Percentiles rank a stretch among this genome's conserved stretches.
Conservation (phyloP, 2,888 invertebrate genomes). For the Parascotia fuliginaria region DNA sequence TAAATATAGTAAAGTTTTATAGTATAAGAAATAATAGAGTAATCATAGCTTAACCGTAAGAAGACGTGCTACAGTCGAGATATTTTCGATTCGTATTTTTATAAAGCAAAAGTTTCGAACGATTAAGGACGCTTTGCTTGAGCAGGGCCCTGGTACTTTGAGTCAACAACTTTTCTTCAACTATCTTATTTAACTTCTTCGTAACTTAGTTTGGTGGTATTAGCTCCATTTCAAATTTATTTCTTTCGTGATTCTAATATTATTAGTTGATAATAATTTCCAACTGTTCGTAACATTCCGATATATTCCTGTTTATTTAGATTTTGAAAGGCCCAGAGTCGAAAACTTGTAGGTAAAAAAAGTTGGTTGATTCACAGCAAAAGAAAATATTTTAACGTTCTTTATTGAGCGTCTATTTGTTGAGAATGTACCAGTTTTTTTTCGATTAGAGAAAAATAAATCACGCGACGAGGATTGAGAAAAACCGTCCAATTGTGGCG, state of each 20-base stretch:
- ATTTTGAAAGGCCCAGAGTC: conserved; percentile 73
- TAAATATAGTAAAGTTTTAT: conserved; percentile 64
- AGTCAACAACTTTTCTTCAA: conserved; percentile 39
- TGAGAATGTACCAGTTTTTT: conserved; percentile 42
- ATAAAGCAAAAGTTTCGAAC: conserved; percentile 84
- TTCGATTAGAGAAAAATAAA: conserved; percentile 44
- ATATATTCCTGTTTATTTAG: conserved; percentile 52
- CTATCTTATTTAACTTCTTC: conserved; percentile 21
- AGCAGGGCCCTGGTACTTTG: conserved; percentile 72
- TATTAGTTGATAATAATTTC: conserved; percentile 14
- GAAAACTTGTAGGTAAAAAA: conserved; percentile 53
- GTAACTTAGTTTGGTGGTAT: conserved; percentile 35
- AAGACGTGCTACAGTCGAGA: conserved; percentile 80
- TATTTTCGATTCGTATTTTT: conserved; percentile 86
- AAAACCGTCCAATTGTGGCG: conserved; percentile 84
- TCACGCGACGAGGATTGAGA: conserved; percentile 79
- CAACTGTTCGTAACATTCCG: conserved; percentile 39
- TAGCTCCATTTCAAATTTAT: conserved; percentile 16
- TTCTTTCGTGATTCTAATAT: conserved; percentile 17
- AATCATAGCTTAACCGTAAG: conserved; percentile 82
- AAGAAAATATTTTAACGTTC: conserved; percentile 35
- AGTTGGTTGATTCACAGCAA: conserved; percentile 55
- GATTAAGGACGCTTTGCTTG: conserved; percentile 82
- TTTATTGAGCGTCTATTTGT: conserved; percentile 38
- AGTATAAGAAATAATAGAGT: conserved; percentile 76